A percentile compares a stretch with the other conserved stretches of the same genome.
Evolutionary conservation across 2,113 vertebrate species (phyloP).

Genomic region (Vulpes ferrilata): DNA sequence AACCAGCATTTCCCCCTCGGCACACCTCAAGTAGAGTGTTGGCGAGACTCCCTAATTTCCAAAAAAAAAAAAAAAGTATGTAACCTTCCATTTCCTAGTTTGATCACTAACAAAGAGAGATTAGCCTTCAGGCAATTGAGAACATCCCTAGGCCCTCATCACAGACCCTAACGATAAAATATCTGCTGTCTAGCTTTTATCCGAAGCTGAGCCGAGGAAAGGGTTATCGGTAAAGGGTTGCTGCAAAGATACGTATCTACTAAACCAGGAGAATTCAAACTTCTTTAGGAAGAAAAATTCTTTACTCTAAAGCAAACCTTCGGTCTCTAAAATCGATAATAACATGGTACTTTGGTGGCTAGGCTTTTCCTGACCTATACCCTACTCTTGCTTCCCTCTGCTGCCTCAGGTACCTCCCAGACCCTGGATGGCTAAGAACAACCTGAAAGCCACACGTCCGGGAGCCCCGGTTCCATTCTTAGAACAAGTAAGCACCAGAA

Average conservation of each 20-base stretch:
- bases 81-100: not conserved
- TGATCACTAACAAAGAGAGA: not conserved
- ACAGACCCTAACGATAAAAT: not conserved
- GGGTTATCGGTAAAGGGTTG: not conserved
- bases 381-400: not conserved
- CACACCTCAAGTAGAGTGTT: not conserved
- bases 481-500: not conserved
- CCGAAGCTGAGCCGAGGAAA: not conserved
- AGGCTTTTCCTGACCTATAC: not conserved
- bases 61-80: not conserved
- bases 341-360: not conserved
- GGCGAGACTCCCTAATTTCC: not conserved
- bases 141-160: not conserved
- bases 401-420: not conserved
- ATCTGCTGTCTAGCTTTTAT: not conserved
- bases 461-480: not conserved
- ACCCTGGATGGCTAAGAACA: not conserved
- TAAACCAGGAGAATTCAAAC: not conserved
- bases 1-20: not conserved
- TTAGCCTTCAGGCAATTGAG: not conserved
- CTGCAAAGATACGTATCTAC: not conserved
- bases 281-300: not conserved
- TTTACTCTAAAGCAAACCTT: constrained; percentile 41
- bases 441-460: not conserved
- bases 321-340: not conserved